Evolutionary conservation across 2,113 vertebrate genomes (phyloP).

Genomic region (Bucco capensis): DNA sequence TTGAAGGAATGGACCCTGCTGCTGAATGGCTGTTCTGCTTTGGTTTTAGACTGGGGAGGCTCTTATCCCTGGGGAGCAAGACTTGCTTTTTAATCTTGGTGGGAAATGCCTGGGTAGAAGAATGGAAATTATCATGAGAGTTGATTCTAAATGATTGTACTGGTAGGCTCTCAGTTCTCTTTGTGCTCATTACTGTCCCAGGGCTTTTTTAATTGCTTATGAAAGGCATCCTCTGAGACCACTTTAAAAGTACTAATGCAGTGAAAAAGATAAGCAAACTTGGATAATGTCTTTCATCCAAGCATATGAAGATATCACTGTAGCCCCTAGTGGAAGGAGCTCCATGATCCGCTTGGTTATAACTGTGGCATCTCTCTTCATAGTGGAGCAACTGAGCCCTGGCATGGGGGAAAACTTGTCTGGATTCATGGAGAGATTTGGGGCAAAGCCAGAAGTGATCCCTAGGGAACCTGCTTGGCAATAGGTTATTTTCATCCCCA

Average conservation of each 20-base stretch:
- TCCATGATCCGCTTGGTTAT: accelerated
- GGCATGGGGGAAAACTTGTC: accelerated
- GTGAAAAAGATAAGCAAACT: background rate
- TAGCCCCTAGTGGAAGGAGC: background rate
- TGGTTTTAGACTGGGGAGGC: background rate
- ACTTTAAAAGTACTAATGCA: background rate
- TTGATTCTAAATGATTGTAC: background rate
- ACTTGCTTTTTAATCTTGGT: background rate
- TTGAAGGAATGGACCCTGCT: background rate
- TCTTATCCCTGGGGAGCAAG: background rate
- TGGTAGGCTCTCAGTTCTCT: background rate
- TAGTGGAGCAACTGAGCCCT: background rate
- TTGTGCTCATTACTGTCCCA: background rate
- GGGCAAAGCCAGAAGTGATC: background rate
- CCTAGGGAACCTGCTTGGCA: background rate
- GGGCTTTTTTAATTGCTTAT: background rate
- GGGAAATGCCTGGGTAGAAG: background rate
- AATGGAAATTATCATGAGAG: background rate
- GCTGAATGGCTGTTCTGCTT: background rate
- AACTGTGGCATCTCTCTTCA: accelerated
- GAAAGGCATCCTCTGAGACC: background rate
- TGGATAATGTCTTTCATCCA: background rate
- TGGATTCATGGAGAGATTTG: accelerated
- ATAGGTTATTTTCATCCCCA: background rate
- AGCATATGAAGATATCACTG: background rate